Evolutionary conservation across 2,113 vertebrate genomes (phyloP), one percentile per base, ranked within the genome.

Genomic region (Patagioenas fasciata): DNA sequence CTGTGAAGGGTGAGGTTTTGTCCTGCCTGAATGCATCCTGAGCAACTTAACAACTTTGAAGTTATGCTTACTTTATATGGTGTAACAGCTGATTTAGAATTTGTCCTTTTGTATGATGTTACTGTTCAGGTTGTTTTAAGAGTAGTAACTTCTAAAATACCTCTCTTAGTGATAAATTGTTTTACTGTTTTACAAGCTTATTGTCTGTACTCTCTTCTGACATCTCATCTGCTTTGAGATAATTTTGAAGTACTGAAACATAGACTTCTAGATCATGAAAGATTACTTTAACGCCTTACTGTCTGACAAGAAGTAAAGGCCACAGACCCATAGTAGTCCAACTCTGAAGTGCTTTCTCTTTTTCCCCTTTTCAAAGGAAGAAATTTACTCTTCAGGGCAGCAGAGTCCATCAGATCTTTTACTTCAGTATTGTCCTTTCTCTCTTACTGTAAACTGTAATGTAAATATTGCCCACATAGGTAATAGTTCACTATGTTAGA

Each of bases 231-330:
- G 34, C 62, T 85, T 92, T 92, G 57, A 88, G 44, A 32, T 42
- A 24, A 32, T 72, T 75, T 82, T 72, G 58, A 75, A 88, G 54
- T 32, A 44, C 62, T 79, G 32, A 80, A 81, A 40, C 6, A 13
- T 3, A 54, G 70, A 85, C 48, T 88, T 72, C 47, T 71, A 82
- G 82, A 79, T 26, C 14, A 13, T 60, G 58, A 32, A 85, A 56
- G 24, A 66, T 73, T 67, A 71, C 40, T 89, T 94, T 57, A 57
- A 69, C 75, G 28, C 28, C 50, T 66, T 73, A 32, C 48, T 94
- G 29, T 85, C 91, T 96, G 94, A n/a, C 38, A 83, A 85, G 62
- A 85, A 40, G 48, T 77, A 81, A 81, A 92, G 61, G 32, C n/a
- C 47, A 65, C 50, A 25, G 47, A 82, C 75, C 56, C n/a, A 28